Evolutionary conservation across 1,140 invertebrate genomes (phyloP).

Genomic region (Rhysida immarginata): DNA sequence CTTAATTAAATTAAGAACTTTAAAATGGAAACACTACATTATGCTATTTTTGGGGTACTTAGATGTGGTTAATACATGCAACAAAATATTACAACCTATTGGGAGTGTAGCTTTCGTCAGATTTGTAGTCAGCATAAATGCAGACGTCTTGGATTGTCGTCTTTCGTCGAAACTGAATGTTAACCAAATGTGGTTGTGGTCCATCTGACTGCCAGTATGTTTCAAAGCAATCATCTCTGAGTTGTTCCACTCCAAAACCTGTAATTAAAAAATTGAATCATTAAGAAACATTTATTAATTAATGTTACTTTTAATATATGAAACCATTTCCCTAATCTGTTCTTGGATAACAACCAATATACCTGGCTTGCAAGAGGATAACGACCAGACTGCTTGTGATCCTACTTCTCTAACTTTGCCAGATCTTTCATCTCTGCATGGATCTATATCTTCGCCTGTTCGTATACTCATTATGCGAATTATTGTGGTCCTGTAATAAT

Average conservation of each 20-base stretch:
- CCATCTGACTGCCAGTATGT: conserved; percentile 99
- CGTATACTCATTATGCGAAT: neutral
- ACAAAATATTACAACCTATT: no score
- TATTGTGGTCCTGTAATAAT: no score
- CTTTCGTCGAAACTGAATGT: conserved; percentile 92
- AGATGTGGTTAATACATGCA: no score
- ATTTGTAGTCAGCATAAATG: conserved; percentile 93
- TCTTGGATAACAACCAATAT: conserved; percentile 12
- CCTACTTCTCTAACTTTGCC: conserved; percentile 80
- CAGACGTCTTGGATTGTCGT: conserved; percentile 90
- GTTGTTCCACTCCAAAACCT: conserved; percentile 95
- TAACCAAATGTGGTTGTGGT: conserved; percentile 90
- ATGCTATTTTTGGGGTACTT: no score
- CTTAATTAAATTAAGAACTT: no score
- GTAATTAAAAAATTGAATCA: conserved; percentile 12
- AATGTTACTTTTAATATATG: neutral
- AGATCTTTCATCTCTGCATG: conserved; percentile 35
- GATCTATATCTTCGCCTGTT: conserved; percentile 30
- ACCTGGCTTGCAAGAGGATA: conserved; percentile 96
- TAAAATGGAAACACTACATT: no score
- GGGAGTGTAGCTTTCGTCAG: conserved; percentile 98
- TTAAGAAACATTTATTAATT: neutral
- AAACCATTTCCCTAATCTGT: neutral
- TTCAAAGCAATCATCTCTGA: conserved; percentile 85
- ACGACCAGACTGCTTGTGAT: conserved; percentile 89